Base-by-base conservation (phyloP, 1,140 invertebrate species). In the Leptestheria dahalacensis region DNA sequence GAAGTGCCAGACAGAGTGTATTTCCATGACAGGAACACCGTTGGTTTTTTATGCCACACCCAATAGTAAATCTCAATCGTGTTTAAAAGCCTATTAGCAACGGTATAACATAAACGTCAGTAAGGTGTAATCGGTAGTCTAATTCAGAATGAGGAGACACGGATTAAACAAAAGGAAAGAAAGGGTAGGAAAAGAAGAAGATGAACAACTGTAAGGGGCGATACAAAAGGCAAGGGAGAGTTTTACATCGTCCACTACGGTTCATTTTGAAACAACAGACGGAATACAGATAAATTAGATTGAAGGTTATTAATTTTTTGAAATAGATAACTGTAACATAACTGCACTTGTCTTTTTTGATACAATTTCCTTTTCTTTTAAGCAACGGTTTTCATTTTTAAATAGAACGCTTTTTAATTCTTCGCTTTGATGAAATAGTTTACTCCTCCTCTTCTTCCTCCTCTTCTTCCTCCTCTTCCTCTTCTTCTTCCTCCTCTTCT, bases 401-500 rank as follows among this genome's bases (percentile, higher is more conserved):
- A 41, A 41, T 41, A 41, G 33, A 41, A 41, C 33, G 33, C 33
- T 41, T 15, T 41, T 41, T 41, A 9, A 15, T 41, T 41, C 15
- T 41, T 41, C 15, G 33, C 15, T 41, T 41, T 41, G 6, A 41
- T 15, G 33, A 41, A 9, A 9, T 41, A 41, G 15, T 6, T 50
- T 50, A n/a, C 20, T 50, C 25, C 53, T 55, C 23, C 20, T 55
- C 53, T 33, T 55, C 53, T 20, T 55, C 53, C 2, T 55, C 55
- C 41, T 68, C 68, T 33, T 71, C 70, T 59, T 73, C 69, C 33
- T 80, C 81, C 53, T 75, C 77, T 48, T 75, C 81, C 58, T 82
- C 83, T 61, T 82, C 82, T 64, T 83, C 82, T 61, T 83, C 82
- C 48, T 82, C 81, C 63, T 83, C 83, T 64, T 82, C 84, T 62